Evolutionary conservation across 2,797 vertebrate species (phyloP).

Genomic region (Macrochelys suwanniensis): DNA sequence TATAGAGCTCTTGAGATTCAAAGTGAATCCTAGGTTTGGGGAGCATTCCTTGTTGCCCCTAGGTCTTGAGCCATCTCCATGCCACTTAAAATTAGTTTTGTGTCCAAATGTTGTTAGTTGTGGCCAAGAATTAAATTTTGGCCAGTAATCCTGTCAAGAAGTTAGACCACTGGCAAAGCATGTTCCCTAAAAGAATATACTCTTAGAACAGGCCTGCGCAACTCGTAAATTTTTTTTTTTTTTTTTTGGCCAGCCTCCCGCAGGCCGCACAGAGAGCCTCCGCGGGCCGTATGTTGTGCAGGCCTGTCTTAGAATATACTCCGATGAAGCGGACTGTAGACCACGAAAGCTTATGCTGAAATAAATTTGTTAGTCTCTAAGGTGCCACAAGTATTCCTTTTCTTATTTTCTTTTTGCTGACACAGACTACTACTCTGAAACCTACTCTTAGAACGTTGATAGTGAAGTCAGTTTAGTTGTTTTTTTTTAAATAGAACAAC

Average conservation of each 20-base stretch:
- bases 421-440: too few relatives aligned
- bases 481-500: neutral
- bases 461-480: neutral
- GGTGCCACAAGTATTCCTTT: too few relatives aligned
- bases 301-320: too few relatives aligned
- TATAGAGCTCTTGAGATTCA: neutral
- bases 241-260: too few relatives aligned
- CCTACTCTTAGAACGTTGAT: neutral
- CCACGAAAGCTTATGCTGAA: too few relatives aligned
- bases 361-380: too few relatives aligned
- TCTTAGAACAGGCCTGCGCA: neutral
- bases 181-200: neutral
- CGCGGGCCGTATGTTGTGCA: too few relatives aligned
- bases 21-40: neutral
- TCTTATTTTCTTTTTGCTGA: too few relatives aligned
- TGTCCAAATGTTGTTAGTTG: neutral
- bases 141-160: neutral
- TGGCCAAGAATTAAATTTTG: neutral
- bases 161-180: neutral
- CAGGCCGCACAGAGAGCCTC: too few relatives aligned
- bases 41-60: neutral
- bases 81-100: constrained; percentile 16
- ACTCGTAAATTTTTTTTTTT: too few relatives aligned
- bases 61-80: neutral
- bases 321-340: too few relatives aligned